Percentiles rank a stretch among this genome's conserved stretches.
phyloP scores from a whole-genome alignment of 2,888 invertebrate genomes.

The Sarcophaga subvicina region DNA sequence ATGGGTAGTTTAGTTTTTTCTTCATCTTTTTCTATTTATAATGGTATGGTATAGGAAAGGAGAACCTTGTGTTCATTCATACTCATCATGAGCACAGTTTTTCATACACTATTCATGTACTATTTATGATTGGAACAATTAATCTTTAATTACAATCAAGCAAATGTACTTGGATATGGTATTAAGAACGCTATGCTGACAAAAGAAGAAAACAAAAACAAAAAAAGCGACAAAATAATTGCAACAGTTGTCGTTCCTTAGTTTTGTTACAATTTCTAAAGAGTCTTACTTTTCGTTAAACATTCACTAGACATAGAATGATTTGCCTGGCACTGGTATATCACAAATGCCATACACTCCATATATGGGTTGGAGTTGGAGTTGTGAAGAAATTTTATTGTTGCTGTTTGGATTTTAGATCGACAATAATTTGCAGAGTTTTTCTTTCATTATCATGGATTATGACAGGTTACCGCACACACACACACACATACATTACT shows the following conservation, averaged over 20 bases:
- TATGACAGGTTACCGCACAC: slow-evolving; percentile 67
- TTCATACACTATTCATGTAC: slow-evolving; percentile 34
- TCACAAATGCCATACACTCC: slow-evolving; percentile 72
- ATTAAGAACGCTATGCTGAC: neutral
- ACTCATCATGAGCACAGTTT: slow-evolving; percentile 56
- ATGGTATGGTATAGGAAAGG: neutral
- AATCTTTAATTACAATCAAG: slow-evolving; percentile 66
- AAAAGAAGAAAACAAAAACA: neutral
- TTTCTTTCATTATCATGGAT: slow-evolving; percentile 65
- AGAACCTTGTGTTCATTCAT: neutral
- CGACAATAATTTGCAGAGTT: slow-evolving; percentile 57
- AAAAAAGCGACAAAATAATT: neutral
- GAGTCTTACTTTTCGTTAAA: slow-evolving; percentile 63
- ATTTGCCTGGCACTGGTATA: neutral
- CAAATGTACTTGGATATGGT: neutral
- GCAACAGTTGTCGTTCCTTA: slow-evolving; percentile 73
- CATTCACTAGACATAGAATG: slow-evolving; percentile 38
- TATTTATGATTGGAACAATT: slow-evolving; percentile 59
- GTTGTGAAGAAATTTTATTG: slow-evolving; percentile 26
- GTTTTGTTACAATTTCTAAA: slow-evolving; percentile 52
- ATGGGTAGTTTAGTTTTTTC: slow-evolving; percentile 25
- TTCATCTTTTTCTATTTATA: neutral
- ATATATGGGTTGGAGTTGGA: slow-evolving; percentile 32
- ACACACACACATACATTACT: slow-evolving; percentile 48
- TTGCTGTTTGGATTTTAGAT: slow-evolving; percentile 51